Evolutionary conservation across 2,113 vertebrate genomes (phyloP), one percentile per base, ranked within the genome.

Genomic region (Malurus cyaneus): DNA sequence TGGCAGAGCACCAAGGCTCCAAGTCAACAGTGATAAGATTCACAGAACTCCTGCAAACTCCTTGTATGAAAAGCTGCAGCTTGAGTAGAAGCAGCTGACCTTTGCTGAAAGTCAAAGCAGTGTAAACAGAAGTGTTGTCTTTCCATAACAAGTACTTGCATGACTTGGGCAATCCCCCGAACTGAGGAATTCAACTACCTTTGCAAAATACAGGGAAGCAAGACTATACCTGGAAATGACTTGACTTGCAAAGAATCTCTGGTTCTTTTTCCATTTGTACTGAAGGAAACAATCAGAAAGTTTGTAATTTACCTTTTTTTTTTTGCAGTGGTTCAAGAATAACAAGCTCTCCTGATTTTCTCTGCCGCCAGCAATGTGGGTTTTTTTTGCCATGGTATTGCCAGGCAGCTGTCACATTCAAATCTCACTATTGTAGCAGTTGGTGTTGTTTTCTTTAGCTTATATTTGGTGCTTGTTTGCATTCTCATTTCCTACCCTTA

Each of bases 161-260:
- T 73, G 94, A 91, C 54, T 59, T 5, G 59, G 74, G 79, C 88
- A 92, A 90, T 77, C 62, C 66, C 57, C 52, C 16, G 23, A 44
- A 49, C 56, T 52, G 36, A 82, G 36, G n/a, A 87, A 76, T 87
- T 85, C 69, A 77, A 62, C 47, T 25, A 80, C 72, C 88, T 93
- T 85, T 66, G 44, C 39, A 86, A 87, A 94, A 96, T 8, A 81
- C 29, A 72, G 47, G 42, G 67, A 96, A 94, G 42, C 65, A 59
- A 86, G 60, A 78, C 44, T 70, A 66, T 42, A 88, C 79, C 81
- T 95, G 90, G 82, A 96, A 94, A 66, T 90, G 18, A 88, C 56
- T 62, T 36, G 77, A 52, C 76, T 93, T 11, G 2, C 44, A 86
- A 91, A 83, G 64, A 86, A 90, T 70, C 76, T 60, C 53, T 70